Percentiles rank a stretch among this genome's conserved stretches.
Evolutionary conservation across 2,888 invertebrate genomes (phyloP).

Genomic region (Odontocolon sp.): DNA sequence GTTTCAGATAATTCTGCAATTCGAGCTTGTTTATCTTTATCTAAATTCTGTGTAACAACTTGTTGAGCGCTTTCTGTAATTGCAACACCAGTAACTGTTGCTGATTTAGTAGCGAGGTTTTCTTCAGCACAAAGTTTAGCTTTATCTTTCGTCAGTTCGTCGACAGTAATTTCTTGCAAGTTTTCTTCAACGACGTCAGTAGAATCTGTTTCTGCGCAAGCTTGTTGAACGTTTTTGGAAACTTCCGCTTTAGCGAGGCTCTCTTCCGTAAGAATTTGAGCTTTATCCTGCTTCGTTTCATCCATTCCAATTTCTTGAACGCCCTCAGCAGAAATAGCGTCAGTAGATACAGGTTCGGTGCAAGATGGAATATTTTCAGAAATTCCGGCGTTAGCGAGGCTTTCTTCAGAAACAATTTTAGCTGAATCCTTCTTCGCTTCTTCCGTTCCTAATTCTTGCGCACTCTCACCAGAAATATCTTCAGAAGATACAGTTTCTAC

Average conservation of each 20-base stretch:
- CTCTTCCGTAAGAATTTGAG: slow-evolving; percentile 6
- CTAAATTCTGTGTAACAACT: slow-evolving; percentile 32
- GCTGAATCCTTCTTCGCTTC: slow-evolving; percentile 42
- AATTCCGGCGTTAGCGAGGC: slow-evolving; percentile 34
- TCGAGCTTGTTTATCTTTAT: not conserved
- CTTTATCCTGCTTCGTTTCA: not conserved
- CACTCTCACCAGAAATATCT: not conserved
- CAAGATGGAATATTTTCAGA: slow-evolving; percentile 19
- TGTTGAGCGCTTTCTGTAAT: slow-evolving; percentile 21
- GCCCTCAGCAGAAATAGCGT: slow-evolving; percentile 20
- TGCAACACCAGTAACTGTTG: slow-evolving; percentile 19
- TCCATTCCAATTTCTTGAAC: slow-evolving; percentile 22
- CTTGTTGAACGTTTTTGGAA: not conserved
- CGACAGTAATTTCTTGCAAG: too few relatives aligned
- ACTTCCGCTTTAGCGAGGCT: slow-evolving; percentile 7
- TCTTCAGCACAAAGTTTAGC: not conserved
- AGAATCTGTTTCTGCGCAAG: not conserved
- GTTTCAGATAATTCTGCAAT: slow-evolving; percentile 22
- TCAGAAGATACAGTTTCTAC: not conserved
- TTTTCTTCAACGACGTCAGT: not conserved
- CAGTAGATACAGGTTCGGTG: not conserved
- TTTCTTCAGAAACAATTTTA: not conserved
- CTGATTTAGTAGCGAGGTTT: not conserved
- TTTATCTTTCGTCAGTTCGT: slow-evolving; percentile 46
- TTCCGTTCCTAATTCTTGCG: not conserved